Percentiles rank a stretch among this genome's conserved stretches.
Conservation (phyloP, 2,888 invertebrate species). For the Ephialtes manifestator region DNA sequence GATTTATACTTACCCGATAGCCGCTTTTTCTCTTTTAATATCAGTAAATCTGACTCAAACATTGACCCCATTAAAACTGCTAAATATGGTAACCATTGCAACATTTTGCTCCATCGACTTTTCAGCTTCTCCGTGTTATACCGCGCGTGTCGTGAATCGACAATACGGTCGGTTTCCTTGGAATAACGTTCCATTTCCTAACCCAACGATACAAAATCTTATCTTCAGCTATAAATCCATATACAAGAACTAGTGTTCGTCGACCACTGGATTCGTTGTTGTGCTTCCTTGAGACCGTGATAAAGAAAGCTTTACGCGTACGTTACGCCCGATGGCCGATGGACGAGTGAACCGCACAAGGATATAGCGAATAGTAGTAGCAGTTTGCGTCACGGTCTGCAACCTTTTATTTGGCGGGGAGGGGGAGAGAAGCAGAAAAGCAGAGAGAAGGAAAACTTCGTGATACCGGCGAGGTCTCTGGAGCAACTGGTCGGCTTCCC, state of each 20-base stretch:
- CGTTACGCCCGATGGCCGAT: slow-evolving; percentile 7
- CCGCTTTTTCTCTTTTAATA: not conserved
- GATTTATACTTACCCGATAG: not conserved
- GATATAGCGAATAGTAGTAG: not conserved
- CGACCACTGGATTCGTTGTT: slow-evolving; percentile 19
- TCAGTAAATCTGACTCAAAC: not conserved
- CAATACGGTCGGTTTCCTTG: slow-evolving; percentile 12
- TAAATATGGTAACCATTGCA: not conserved
- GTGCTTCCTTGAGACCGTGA: not conserved
- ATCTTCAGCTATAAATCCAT: not conserved
- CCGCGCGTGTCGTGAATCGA: not conserved
- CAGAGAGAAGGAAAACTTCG: slow-evolving; percentile 62
- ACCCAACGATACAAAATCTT: slow-evolving; percentile 27
- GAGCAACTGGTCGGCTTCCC: slow-evolving; percentile 71
- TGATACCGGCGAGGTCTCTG: slow-evolving; percentile 47
- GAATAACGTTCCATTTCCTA: slow-evolving; percentile 13
- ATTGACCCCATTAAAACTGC: not conserved
- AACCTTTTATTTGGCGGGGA: slow-evolving; percentile 45
- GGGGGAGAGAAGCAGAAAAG: slow-evolving; percentile 11
- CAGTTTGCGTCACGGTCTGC: slow-evolving; percentile 40
- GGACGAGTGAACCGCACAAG: slow-evolving; percentile 3
- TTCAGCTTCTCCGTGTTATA: not conserved
- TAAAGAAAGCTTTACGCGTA: slow-evolving; percentile 41
- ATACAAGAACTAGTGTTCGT: not conserved
- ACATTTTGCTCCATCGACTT: slow-evolving; percentile 4